Evolutionary conservation across 2,888 invertebrate genomes (phyloP).

Genomic region (Latheticus oryzae): DNA sequence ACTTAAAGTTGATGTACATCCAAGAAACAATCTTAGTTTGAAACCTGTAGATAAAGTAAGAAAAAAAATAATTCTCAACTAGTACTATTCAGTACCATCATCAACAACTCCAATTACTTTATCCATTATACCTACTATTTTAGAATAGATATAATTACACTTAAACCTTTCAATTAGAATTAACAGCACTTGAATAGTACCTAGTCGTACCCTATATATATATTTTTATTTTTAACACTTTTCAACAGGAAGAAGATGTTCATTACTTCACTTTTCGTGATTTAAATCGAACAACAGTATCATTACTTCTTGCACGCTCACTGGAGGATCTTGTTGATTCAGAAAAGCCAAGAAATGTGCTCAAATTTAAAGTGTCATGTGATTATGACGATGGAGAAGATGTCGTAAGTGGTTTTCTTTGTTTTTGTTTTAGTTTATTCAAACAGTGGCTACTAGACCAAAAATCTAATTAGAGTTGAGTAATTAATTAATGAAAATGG

Average conservation of each 20-base stretch:
- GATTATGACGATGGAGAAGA: constrained; percentile 77
- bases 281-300: constrained; percentile 81
- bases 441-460: background rate
- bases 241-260: constrained; percentile 78
- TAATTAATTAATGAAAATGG: no score
- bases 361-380: constrained; percentile 85
- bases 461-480: no score
- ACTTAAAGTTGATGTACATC: constrained; percentile 84
- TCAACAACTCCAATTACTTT: no score
- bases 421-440: no score
- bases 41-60: constrained; percentile 77
- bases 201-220: no score
- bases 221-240: no score
- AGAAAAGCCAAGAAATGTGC: constrained; percentile 82
- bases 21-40: constrained; percentile 78
- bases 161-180: no score
- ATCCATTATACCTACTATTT: no score
- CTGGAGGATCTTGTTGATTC: constrained; percentile 85
- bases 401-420: constrained; percentile 68
- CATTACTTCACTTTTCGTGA: constrained; percentile 80
- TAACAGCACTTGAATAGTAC: no score
- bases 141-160: no score
- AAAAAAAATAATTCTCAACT: background rate
- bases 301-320: constrained; percentile 80
- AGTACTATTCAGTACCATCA: no score